Evolutionary conservation across 2,888 invertebrate genomes (phyloP), one percentile per base, ranked within the genome.

Genomic region (Meganola albula): DNA sequence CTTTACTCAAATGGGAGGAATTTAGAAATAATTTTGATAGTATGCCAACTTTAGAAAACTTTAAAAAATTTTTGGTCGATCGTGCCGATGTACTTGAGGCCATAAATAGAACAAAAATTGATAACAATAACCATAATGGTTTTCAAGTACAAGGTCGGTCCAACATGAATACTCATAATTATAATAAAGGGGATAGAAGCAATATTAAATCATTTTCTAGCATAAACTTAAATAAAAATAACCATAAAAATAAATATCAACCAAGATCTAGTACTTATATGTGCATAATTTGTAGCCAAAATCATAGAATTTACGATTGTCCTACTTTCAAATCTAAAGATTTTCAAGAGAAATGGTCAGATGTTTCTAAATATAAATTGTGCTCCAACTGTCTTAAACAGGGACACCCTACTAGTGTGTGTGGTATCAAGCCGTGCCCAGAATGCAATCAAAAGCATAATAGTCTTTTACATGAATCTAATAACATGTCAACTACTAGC

Each of bases 1-100:
- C 55, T 0, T 6, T 45, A 4, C 8, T 24, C 2, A 56, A 54
- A 28, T 58, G 56, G 52, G 54, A 58, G 9, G 58, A 57, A 12
- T 12, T 36, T 9, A 33, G 48, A 2, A 48, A 44, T 3, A 34
- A 2, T 20, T 14, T 31, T 1, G 28, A 13, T 3, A 11, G 9
- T 6, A 12, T 27, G 1, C 53, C 54, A 3, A 48, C 24, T 0
- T 42, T 55, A 27, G 36, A 51, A 0, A 36, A 52, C 4, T 54
- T 55, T 12, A 24, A 34, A 28, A 45, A 47, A 16, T 54, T 56
- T 23, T 7, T 56, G 4, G 49, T 14, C 4, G 43, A 55, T 12
- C 47, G 55, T 1, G 56, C 56, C 0, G 35, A 54, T 27, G 45
- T 54, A 0, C 26, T 58, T 0, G 53, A 59, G 14, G 36, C 53